Evolutionary conservation across 2,888 invertebrate genomes (phyloP), one percentile per base, ranked within the genome.

Genomic region (Drosophila pseudotalamancana): DNA sequence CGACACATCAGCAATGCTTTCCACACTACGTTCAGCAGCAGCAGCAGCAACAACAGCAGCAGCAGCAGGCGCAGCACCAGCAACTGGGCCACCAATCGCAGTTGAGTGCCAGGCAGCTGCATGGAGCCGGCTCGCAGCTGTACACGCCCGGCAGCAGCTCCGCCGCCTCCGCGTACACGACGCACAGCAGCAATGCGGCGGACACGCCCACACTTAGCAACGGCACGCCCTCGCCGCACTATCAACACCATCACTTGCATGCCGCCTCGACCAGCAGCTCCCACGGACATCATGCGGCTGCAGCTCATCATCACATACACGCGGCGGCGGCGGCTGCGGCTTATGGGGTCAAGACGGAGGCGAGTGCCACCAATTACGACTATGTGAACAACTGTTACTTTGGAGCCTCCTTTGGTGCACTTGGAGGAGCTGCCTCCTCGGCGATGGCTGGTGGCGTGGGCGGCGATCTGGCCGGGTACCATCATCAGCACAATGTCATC

Each of bases 401-500:
- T 56, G 91, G 91, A 0, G 89, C 90, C 3, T 88, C 92, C 6
- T 91, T 91, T 67, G 90, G 90, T 0, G 88, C 90, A 6, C 60
- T 91, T 51, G 81, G 90, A 8, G 89, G 89, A 4, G 83, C 90
- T 27, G 86, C 90, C 14, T 80, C 89, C 11, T 68, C 88, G 18
- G 85, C 88, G 32, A 87, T 89, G 51, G 76, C 86, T 3, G 82
- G 77, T 14, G 89, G 78, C 31, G 79, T 92, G 56, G 75, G 64
- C 66, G 92, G 93, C 40, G 96, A 95, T 71, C 93, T 94, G 73
- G 93, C 93, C 67, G 95, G 96, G 23, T 96, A 96, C 91, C 95
- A 96, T 89, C 96, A 96, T 91, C 96, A 96, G 90, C 96, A 96
- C 89, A 96, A 96, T 92, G 96, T 96, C 71, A 96, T 96, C 34